Evolutionary conservation across 2,888 invertebrate genomes (phyloP).

Genomic region (Chironomus tentans): DNA sequence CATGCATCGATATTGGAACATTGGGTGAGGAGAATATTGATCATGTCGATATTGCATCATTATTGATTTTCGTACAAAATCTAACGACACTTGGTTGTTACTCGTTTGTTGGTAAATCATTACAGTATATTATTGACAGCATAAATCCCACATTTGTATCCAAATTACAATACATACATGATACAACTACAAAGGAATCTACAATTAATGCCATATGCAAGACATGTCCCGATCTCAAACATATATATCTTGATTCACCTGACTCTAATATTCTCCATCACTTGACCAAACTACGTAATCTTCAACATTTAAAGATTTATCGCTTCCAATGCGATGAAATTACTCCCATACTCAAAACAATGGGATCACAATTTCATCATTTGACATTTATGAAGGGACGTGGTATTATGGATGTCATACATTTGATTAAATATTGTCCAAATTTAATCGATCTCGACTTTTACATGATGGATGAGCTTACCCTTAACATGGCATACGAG

Average conservation of each 20-base stretch:
- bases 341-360: slow-evolving; percentile 47
- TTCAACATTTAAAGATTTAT: slow-evolving; percentile 53
- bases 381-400: slow-evolving; percentile 50
- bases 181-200: slow-evolving; percentile 51
- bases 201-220: slow-evolving; percentile 51
- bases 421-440: slow-evolving; percentile 50
- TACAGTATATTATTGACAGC: slow-evolving; percentile 48
- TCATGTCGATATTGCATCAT: slow-evolving; percentile 53
- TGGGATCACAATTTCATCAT: slow-evolving; percentile 48
- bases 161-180: slow-evolving; percentile 59
- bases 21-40: slow-evolving; percentile 61
- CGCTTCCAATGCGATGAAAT: slow-evolving; percentile 55
- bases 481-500: slow-evolving; percentile 41
- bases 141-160: slow-evolving; percentile 50
- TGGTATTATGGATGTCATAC: slow-evolving; percentile 51
- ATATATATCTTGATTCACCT: slow-evolving; percentile 55
- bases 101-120: slow-evolving; percentile 56
- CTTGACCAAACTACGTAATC: slow-evolving; percentile 40
- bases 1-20: slow-evolving; percentile 58
- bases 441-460: slow-evolving; percentile 54
- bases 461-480: slow-evolving; percentile 54
- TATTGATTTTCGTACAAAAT: slow-evolving; percentile 55
- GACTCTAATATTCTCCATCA: slow-evolving; percentile 47
- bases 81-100: slow-evolving; percentile 56
- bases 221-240: slow-evolving; percentile 54